These are phyloP conservation scores for Pachyseris speciosa DNA, from an alignment of 64 coral and sea anemone species.

Conservation along the genomic window DNA sequence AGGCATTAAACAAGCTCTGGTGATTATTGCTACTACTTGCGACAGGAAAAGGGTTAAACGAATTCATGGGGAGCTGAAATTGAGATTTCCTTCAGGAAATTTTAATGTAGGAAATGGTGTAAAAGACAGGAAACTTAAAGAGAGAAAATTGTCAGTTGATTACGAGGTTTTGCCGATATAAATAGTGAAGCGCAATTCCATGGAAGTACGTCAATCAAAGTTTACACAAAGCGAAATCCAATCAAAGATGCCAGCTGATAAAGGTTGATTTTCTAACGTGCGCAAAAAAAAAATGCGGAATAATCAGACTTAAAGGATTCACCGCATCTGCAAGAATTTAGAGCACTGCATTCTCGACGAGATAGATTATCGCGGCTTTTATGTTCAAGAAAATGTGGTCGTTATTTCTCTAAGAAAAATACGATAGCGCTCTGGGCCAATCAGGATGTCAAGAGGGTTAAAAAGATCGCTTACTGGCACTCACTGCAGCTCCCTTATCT, in stretches of 20 bases:
- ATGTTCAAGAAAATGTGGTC: neutral
- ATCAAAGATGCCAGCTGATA: neutral
- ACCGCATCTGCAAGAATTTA: too few relatives aligned
- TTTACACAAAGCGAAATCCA: neutral
- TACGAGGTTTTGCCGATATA: neutral
- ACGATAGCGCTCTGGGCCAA: neutral
- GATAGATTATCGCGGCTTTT: too few relatives aligned
- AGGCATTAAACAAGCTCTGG: too few relatives aligned
- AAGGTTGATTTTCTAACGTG: too few relatives aligned
- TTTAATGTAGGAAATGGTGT: neutral
- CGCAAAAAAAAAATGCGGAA: too few relatives aligned
- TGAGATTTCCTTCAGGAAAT: neutral
- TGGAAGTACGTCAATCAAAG: neutral
- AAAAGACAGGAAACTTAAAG: neutral
- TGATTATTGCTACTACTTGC: too few relatives aligned
- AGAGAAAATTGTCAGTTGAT: neutral
- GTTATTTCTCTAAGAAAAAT: neutral
- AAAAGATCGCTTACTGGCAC: neutral
- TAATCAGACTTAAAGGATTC: too few relatives aligned
- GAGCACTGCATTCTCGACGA: too few relatives aligned
- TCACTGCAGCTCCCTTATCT: neutral
- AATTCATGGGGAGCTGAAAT: neutral
- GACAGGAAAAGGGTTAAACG: neutral
- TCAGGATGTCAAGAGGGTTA: slow-evolving; percentile 9
- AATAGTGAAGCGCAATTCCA: neutral